These are phyloP conservation scores for Helicoverpa armigera DNA, from an alignment of 1,140 invertebrate species.

Conservation along the genomic window DNA sequence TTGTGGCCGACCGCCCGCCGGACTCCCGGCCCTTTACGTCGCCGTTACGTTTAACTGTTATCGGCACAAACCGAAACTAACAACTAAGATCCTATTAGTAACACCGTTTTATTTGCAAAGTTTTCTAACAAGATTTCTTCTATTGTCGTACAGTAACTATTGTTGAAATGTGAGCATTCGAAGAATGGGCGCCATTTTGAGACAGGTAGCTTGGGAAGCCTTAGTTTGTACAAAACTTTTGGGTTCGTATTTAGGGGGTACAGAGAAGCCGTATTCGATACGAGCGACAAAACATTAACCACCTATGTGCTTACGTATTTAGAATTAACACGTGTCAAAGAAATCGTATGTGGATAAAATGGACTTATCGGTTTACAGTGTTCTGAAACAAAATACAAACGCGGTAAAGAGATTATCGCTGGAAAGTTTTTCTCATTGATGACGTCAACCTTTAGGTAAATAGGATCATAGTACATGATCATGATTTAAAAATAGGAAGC, in stretches of 20 bases:
- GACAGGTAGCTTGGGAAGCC: slow-evolving; percentile 72
- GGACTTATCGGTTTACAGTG: slow-evolving; percentile 22
- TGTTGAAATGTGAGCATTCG: slow-evolving; percentile 57
- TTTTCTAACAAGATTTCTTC: slow-evolving; percentile 37
- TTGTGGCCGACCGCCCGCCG: slow-evolving; percentile 48
- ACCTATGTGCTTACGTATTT: slow-evolving; percentile 52
- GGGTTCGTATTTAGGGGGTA: slow-evolving; percentile 69
- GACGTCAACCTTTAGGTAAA: neutral
- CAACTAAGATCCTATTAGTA: slow-evolving; percentile 14
- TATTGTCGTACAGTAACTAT: slow-evolving; percentile 4
- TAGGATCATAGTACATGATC: too few species aligned
- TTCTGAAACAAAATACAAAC: neutral
- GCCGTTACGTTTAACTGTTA: slow-evolving; percentile 61
- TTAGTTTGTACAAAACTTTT: slow-evolving; percentile 64
- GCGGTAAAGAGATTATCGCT: too few species aligned
- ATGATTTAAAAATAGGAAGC: too few species aligned
- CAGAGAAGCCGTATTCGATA: slow-evolving; percentile 72
- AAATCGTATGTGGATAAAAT: slow-evolving; percentile 36
- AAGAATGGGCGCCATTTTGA: slow-evolving; percentile 79
- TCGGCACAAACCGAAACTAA: slow-evolving; percentile 51
- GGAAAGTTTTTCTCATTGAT: neutral
- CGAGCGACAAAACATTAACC: slow-evolving; percentile 56
- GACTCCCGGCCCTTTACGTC: slow-evolving; percentile 42
- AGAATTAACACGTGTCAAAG: slow-evolving; percentile 57
- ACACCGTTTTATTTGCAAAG: slow-evolving; percentile 18